Conservation (phyloP, 2,113 vertebrate species). For the Plecotus auritus region DNA sequence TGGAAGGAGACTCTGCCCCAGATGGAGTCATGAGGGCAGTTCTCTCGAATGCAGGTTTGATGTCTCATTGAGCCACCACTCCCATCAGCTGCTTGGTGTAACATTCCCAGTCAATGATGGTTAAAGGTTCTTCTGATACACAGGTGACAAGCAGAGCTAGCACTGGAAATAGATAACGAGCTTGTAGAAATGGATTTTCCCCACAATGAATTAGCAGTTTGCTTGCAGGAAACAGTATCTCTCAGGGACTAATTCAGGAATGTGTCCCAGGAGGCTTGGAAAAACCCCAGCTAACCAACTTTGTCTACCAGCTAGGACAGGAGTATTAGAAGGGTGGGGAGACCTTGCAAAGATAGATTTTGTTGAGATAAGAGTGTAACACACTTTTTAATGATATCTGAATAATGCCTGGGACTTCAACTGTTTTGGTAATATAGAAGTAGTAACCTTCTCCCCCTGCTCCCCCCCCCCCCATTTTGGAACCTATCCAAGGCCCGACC, state of each 20-base stretch:
- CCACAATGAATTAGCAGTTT: background rate
- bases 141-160: background rate
- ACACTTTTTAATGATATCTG: too few relatives aligned
- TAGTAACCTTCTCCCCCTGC: background rate
- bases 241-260: background rate
- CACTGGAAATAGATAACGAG: background rate
- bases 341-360: background rate
- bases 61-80: background rate
- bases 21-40: background rate
- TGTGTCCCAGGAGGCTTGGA: background rate
- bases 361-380: background rate
- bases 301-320: background rate
- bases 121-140: background rate
- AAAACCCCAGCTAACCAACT: background rate
- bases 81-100: background rate
- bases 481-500: too few relatives aligned
- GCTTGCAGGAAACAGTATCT: background rate
- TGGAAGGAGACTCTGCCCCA: conserved; percentile 12
- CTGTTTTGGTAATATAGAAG: background rate
- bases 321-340: background rate
- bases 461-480: too few relatives aligned
- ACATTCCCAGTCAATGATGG: background rate
- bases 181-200: background rate
- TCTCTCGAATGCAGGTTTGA: background rate
- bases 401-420: background rate